Evolutionary conservation across 2,113 vertebrate species (phyloP), one percentile per base, ranked within the genome.

Genomic region (Hippocampus guttulatus): DNA sequence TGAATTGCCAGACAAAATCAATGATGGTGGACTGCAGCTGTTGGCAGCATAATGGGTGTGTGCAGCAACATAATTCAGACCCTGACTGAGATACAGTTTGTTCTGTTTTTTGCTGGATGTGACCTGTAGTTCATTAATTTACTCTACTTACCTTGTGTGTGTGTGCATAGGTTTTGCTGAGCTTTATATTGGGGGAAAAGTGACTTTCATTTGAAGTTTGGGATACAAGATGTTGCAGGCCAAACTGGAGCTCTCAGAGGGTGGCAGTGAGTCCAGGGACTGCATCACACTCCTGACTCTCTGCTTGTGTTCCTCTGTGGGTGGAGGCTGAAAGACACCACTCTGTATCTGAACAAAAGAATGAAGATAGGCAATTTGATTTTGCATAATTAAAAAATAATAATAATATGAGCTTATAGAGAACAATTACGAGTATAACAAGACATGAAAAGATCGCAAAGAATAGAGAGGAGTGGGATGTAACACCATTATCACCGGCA

Each of bases 221-320:
- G 89, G 91, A 91, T 90, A 91, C 91, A 91, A 18, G 58, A 88
- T 12, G 40, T 20, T 55, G 54, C 51, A 21, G 62, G 72, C 43
- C 58, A 64, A 67, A 38, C 11, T 9, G 25, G 47, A 41, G 75
- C 51, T 74, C 30, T 84, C 58, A 0, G 68, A 4, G 3, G 74
- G 21, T 1, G 58, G 57, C 68, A 76, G 78, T 0, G 62, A 41
- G 66, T 25, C 41, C 11, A 91, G 81, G 27, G 79, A 75, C 74
- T 87, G 81, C 65, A 86, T 68, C 78, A 88, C 14, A n/a, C 49
- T 67, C 58, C 30, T 76, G 47, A 70, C 68, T 73, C 85, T 79
- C 67, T 75, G 83, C 69, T 43, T 77, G 62, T 87, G 71, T 43
- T 84, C 78, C 69, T 81, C 79, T 3, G 80, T 69, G 55, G 69